Conservation (phyloP, 2,888 invertebrate species). For the Metallyticus violacea region DNA sequence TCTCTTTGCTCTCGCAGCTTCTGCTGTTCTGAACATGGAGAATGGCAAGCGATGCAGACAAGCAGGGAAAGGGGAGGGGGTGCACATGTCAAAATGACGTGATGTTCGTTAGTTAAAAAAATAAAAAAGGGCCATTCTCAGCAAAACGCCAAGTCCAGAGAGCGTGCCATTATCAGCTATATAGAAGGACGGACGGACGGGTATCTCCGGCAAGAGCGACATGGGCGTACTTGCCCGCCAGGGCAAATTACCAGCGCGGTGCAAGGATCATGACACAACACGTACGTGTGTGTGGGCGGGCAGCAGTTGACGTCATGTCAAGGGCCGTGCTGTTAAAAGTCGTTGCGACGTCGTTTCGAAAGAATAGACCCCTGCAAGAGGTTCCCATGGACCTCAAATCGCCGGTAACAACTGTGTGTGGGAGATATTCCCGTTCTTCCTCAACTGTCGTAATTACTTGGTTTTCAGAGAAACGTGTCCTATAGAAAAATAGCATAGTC, state of each 20-base stretch:
- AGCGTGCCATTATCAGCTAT: slow-evolving; percentile 18
- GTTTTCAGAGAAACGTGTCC: too few relatives aligned
- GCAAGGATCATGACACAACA: background rate
- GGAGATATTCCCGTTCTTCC: too few relatives aligned
- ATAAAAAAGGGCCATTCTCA: slow-evolving; percentile 23
- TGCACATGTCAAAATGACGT: slow-evolving; percentile 22
- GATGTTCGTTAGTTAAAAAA: slow-evolving; percentile 20
- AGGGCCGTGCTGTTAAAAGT: too few relatives aligned
- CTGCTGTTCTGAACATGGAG: slow-evolving; percentile 13
- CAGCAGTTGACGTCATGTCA: too few relatives aligned
- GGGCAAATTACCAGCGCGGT: slow-evolving; percentile 7
- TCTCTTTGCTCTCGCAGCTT: background rate
- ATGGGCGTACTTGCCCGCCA: slow-evolving; percentile 25
- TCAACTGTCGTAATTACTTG: too few relatives aligned
- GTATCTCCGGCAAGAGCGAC: slow-evolving; percentile 11
- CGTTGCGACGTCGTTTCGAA: too few relatives aligned
- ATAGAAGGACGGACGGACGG: background rate
- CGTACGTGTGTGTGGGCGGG: too few relatives aligned
- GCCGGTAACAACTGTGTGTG: too few relatives aligned
- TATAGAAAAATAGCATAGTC: too few relatives aligned
- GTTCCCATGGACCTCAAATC: too few relatives aligned
- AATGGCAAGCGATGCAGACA: background rate
- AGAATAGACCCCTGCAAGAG: too few relatives aligned
- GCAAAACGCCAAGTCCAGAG: slow-evolving; percentile 19
- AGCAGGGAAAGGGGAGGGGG: slow-evolving; percentile 3